These are phyloP conservation scores for Lepidurus couesii DNA, from an alignment of 1,140 invertebrate genomes.

Conservation along the genomic window DNA sequence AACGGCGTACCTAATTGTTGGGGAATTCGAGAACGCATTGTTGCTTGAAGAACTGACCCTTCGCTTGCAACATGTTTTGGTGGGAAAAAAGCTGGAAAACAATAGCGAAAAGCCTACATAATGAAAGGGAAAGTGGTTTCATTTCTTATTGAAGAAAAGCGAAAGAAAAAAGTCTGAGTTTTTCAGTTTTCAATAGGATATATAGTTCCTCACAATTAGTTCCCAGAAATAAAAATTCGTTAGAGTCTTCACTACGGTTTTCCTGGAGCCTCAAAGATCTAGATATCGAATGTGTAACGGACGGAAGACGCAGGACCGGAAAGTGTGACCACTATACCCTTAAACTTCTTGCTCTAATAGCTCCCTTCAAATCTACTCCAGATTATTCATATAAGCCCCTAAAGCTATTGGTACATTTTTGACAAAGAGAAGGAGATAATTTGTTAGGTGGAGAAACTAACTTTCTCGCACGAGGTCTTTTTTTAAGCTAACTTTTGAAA, in stretches of 20 bases:
- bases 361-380: background rate
- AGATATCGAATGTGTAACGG: no score
- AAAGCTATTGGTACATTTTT: background rate
- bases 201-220: background rate
- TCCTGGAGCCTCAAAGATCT: no score
- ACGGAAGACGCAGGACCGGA: background rate
- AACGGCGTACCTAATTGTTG: background rate
- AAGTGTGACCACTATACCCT: background rate
- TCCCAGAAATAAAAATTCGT: background rate
- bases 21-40: background rate
- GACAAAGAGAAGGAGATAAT: background rate
- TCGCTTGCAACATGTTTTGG: background rate
- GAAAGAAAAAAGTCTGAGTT: background rate
- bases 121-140: background rate
- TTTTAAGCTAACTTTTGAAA: no score
- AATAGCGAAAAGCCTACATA: background rate
- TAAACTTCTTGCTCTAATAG: background rate
- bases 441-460: background rate
- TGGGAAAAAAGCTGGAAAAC: background rate
- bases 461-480: no score
- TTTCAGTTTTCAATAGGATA: background rate
- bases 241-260: no score
- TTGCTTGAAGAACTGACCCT: conserved; percentile 10
- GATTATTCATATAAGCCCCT: background rate
- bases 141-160: background rate